Percentiles rank a stretch among this genome's conserved stretches.
phyloP scores from a whole-genome alignment of 2,113 vertebrate genomes.

The Melozone crissalis region DNA sequence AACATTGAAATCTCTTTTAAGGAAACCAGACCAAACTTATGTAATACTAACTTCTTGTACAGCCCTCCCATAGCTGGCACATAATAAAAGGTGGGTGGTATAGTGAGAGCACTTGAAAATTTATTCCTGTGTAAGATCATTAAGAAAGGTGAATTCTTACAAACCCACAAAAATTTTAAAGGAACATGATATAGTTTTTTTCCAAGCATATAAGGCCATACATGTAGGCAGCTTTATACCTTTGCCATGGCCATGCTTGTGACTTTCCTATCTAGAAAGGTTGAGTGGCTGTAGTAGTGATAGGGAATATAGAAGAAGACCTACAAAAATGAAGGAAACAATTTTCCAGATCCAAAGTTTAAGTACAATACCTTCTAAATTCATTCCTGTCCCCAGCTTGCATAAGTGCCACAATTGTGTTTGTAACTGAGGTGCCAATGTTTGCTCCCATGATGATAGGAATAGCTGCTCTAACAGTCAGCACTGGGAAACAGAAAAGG shows the following conservation, averaged over 20 bases:
- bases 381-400: conserved; percentile 91
- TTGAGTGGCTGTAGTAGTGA: neutral
- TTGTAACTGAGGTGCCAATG: conserved; percentile 96
- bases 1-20: neutral
- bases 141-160: neutral
- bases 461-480: conserved; percentile 85
- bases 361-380: conserved; percentile 87
- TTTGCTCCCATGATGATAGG: conserved; percentile 98
- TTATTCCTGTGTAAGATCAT: neutral
- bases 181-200: neutral
- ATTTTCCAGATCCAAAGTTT: neutral
- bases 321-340: neutral
- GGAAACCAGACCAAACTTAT: neutral
- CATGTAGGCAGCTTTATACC: neutral
- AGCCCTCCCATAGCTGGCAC: neutral
- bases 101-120: neutral
- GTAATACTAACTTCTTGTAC: neutral
- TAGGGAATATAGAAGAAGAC: neutral
- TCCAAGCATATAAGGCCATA: neutral
- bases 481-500: conserved; percentile 74
- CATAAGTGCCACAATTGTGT: conserved; percentile 95
- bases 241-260: neutral
- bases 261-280: neutral
- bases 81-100: neutral
- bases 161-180: neutral